A percentile compares a stretch with the other conserved stretches of the same genome.
Evolutionary conservation across 2,888 invertebrate genomes (phyloP).

Genomic region (Trisateles emortualis): DNA sequence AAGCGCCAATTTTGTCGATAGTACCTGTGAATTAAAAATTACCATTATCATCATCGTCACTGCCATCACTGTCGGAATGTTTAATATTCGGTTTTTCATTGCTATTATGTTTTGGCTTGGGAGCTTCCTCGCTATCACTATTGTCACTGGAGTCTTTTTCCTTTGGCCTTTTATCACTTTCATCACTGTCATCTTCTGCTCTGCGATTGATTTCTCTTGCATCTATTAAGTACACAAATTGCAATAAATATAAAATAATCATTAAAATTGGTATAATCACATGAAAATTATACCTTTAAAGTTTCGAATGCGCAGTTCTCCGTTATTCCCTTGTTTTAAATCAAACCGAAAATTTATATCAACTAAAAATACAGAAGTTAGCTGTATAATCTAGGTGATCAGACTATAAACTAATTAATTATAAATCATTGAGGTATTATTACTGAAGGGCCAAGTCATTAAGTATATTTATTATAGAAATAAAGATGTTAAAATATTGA

Average conservation of each 20-base stretch:
- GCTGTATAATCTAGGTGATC: constrained; percentile 9
- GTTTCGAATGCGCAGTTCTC: constrained; percentile 59
- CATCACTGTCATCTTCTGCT: constrained; percentile 35
- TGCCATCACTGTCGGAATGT: constrained; percentile 20
- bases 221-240: not conserved
- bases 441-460: too few relatives aligned
- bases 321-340: constrained; percentile 63
- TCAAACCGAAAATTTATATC: constrained; percentile 72
- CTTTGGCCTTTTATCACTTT: constrained; percentile 17
- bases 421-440: not conserved
- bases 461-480: too few relatives aligned
- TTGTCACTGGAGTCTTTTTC: constrained; percentile 51
- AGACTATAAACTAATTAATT: not conserved
- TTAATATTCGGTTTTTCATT: constrained; percentile 27
- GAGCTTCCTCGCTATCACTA: constrained; percentile 41
- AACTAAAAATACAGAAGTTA: constrained; percentile 59
- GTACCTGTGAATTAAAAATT: too few relatives aligned
- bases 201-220: constrained; percentile 30
- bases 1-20: too few relatives aligned
- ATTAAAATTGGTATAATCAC: not conserved
- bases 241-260: not conserved
- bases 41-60: constrained; percentile 24
- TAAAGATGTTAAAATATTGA: too few relatives aligned
- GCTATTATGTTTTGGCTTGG: constrained; percentile 32
- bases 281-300: constrained; percentile 59